Conservation (phyloP, 2,797 vertebrate species). For the Vipera latastei region DNA sequence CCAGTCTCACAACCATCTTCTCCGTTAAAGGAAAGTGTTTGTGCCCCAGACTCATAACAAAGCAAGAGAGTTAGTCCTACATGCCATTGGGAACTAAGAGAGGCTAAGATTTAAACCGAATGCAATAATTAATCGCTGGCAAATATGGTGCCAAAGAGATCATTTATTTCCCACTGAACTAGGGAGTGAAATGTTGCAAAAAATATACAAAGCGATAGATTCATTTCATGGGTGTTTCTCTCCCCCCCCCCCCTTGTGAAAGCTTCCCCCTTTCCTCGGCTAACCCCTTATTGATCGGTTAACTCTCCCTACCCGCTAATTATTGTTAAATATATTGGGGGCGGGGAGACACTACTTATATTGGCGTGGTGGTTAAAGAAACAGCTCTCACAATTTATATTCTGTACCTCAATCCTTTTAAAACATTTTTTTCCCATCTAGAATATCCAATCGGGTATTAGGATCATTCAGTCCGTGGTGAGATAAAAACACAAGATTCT, state of each 20-base stretch:
- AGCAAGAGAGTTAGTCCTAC: too few relatives aligned
- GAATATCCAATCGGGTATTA: background rate
- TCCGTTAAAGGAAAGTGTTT: background rate
- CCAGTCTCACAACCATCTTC: background rate
- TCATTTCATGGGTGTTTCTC: background rate
- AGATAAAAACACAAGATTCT: background rate
- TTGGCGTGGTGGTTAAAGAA: slow-evolving; percentile 3
- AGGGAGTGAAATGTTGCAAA: background rate
- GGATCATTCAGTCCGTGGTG: background rate
- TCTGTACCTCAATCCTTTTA: background rate
- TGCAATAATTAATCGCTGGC: background rate
- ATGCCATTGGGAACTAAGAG: too few relatives aligned
- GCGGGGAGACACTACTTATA: too few relatives aligned
- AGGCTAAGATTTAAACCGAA: background rate
- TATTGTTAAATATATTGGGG: slow-evolving; percentile 2
- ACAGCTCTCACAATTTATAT: slow-evolving; percentile 1
- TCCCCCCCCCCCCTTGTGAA: rapidly evolving
- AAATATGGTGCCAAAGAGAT: background rate
- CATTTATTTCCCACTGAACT: rapidly evolving
- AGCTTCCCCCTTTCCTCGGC: background rate
- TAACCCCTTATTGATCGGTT: slow-evolving; percentile 41
- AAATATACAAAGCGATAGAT: background rate
- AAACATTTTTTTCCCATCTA: background rate
- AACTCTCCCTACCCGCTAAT: slow-evolving; percentile 27
- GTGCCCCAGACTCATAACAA: background rate